Evolutionary conservation across 2,888 invertebrate species (phyloP).

Genomic region (Gastrophysa polygoni): DNA sequence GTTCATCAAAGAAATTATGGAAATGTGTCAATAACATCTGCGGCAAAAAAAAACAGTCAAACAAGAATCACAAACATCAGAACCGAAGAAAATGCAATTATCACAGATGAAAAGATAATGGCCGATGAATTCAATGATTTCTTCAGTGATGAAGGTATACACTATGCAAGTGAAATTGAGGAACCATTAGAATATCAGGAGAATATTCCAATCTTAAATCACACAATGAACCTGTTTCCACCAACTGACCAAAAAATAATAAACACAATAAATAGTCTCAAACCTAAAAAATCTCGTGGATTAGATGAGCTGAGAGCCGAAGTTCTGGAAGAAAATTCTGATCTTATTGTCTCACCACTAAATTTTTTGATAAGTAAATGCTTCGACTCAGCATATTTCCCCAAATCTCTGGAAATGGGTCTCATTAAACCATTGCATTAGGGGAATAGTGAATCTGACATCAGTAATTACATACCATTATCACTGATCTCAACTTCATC

Average conservation of each 20-base stretch:
- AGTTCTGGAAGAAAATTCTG: not conserved
- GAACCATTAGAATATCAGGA: not conserved
- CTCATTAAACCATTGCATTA: not conserved
- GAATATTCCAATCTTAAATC: not conserved
- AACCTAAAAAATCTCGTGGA: not conserved
- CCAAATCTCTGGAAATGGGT: not conserved
- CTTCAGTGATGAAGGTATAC: not conserved
- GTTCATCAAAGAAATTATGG: not conserved
- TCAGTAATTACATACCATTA: not conserved
- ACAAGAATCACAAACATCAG: not conserved
- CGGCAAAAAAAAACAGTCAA: not conserved
- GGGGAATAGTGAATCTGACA: not conserved
- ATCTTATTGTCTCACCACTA: not conserved
- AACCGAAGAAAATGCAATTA: not conserved
- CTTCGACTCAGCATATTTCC: not conserved
- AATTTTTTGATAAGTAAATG: not conserved
- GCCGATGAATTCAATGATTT: slow-evolving; percentile 1
- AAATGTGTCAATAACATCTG: not conserved
- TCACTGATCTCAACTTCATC: not conserved
- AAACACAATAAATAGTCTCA: not conserved
- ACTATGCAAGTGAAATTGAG: not conserved
- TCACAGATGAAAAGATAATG: not conserved
- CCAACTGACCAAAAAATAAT: not conserved
- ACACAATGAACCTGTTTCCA: slow-evolving; percentile 1
- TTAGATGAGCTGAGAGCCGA: not conserved